A percentile compares a stretch with the other conserved stretches of the same genome.
These are phyloP conservation scores for Cyclophora albipunctata DNA, from an alignment of 2,888 invertebrate genomes.

Conservation along the genomic window DNA sequence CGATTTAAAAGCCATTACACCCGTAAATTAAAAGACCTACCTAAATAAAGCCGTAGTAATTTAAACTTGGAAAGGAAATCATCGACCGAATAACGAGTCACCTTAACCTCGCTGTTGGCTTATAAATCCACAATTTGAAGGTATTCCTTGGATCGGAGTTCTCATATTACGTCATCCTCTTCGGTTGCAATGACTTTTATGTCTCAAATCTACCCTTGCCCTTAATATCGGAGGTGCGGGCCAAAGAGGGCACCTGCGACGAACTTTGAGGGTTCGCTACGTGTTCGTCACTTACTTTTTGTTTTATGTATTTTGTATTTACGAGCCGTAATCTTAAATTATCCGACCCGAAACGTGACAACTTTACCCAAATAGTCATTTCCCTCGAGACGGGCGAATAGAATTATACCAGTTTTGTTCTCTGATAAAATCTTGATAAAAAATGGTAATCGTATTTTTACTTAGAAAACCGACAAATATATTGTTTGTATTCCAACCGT, in stretches of 20 bases:
- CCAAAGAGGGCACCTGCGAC: constrained; percentile 22
- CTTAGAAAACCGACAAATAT: too few species aligned
- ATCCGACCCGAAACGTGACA: constrained; percentile 40
- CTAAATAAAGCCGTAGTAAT: too few species aligned
- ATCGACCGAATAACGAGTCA: too few species aligned
- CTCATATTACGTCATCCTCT: constrained; percentile 12
- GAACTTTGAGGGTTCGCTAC: constrained; percentile 28
- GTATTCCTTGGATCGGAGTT: constrained; percentile 9
- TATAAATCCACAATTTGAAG: constrained; percentile 12
- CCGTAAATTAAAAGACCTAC: too few species aligned
- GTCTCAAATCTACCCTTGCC: constrained; percentile 11
- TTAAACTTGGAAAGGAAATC: too few species aligned
- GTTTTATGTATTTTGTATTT: constrained; percentile 39
- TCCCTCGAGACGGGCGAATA: constrained; percentile 14
- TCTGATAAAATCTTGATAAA: constrained; percentile 11
- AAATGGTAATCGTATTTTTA: too few species aligned
- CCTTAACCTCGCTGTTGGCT: neutral
- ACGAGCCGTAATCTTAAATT: constrained; percentile 38
- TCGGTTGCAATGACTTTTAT: constrained; percentile 16
- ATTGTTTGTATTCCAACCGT: too few species aligned
- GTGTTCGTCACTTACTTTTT: constrained; percentile 32
- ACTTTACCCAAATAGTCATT: constrained; percentile 26
- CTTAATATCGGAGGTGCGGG: constrained; percentile 21
- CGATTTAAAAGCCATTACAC: too few species aligned
- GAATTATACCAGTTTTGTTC: constrained; percentile 15